Conservation (phyloP, 2,888 invertebrate genomes). For the Hecatera dysodea region DNA sequence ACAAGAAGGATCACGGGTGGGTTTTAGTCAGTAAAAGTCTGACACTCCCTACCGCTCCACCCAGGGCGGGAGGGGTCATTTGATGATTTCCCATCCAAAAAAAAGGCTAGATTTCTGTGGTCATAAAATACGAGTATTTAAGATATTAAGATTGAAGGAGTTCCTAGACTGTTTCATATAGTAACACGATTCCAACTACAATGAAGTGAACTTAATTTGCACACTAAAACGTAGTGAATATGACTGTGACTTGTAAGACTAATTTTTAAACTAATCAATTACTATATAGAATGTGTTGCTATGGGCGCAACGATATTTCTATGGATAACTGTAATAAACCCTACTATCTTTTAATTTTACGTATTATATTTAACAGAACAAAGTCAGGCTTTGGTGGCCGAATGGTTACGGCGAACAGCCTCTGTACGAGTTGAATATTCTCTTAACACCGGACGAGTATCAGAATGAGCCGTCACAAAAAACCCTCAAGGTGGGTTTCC, state of each 20-base stretch:
- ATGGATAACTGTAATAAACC: background rate
- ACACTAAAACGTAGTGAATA: background rate
- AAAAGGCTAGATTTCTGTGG: background rate
- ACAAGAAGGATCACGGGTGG: no score
- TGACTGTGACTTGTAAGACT: background rate
- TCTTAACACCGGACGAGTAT: conserved; percentile 78
- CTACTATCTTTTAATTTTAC: no score
- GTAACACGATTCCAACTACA: background rate
- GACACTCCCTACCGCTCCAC: no score
- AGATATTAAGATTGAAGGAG: background rate
- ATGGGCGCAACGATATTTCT: background rate
- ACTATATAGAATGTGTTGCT: background rate
- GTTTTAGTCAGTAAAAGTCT: no score
- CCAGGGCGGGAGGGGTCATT: no score
- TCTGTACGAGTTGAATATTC: conserved; percentile 93
- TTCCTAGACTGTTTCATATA: background rate
- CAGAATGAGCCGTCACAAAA: conserved; percentile 82
- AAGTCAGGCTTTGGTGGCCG: conserved; percentile 96
- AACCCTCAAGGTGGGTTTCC: conserved; percentile 94
- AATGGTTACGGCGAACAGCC: conserved; percentile 96
- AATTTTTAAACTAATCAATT: background rate
- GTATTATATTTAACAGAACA: conserved; percentile 73
- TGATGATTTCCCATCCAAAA: background rate
- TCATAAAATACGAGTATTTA: background rate
- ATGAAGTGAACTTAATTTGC: background rate